Evolutionary conservation across 2,888 invertebrate genomes (phyloP).

Genomic region (Nephrotoma appendiculata): DNA sequence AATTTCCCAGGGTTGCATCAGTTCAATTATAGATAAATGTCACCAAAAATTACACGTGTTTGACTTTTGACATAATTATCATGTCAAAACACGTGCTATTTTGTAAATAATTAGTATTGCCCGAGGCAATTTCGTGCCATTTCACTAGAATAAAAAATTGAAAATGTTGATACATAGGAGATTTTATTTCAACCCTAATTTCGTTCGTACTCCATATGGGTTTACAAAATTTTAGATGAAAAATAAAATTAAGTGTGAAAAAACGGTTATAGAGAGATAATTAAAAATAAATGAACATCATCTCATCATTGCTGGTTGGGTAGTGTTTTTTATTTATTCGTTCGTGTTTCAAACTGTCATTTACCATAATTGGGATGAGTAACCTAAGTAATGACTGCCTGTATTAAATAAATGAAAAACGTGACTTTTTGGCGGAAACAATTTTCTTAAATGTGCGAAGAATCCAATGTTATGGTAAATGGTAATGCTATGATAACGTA

Average conservation of each 20-base stretch:
- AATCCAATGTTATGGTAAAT: neutral
- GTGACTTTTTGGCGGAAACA: neutral
- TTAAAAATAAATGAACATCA: neutral
- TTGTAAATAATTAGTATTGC: neutral
- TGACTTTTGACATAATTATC: neutral
- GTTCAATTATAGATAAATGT: neutral
- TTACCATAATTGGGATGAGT: neutral
- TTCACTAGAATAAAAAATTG: neutral
- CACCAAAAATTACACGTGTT: neutral
- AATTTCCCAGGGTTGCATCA: neutral
- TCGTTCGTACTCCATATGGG: neutral
- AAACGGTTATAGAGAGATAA: neutral
- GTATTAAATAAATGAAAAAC: neutral
- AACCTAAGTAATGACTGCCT: neutral
- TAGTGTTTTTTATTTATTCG: neutral
- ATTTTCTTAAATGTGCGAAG: neutral
- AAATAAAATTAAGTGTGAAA: neutral
- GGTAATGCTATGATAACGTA: neutral
- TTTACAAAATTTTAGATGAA: too few relatives aligned
- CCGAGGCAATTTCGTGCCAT: neutral
- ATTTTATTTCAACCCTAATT: neutral
- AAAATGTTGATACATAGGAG: neutral
- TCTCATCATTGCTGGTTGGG: neutral
- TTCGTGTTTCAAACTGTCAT: neutral
- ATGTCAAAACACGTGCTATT: neutral